phyloP scores from a whole-genome alignment of 2,797 vertebrate genomes.

The Orestias chungarensis region DNA sequence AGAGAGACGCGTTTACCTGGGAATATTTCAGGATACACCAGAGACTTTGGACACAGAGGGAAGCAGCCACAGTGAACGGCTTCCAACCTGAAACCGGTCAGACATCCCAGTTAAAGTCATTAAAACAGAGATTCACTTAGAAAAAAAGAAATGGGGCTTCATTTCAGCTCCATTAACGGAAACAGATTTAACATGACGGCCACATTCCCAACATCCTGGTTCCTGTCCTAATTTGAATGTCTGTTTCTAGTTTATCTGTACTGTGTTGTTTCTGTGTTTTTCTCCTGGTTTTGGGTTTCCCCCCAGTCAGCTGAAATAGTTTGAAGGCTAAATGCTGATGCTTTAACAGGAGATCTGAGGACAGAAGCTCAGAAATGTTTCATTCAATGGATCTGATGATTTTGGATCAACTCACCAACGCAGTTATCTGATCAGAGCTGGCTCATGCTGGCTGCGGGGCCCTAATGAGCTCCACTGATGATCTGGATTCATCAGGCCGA shows the following conservation, averaged over 20 bases:
- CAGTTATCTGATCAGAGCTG: neutral
- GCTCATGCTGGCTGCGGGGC: neutral
- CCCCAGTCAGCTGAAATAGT: neutral
- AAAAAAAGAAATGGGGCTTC: neutral
- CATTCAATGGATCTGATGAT: neutral
- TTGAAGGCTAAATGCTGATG: neutral
- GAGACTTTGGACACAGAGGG: slow-evolving; percentile 91
- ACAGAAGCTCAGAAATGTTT: neutral
- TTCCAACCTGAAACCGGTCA: slow-evolving; percentile 79
- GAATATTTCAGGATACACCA: slow-evolving; percentile 97
- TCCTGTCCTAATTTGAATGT: neutral
- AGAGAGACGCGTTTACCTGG: slow-evolving; percentile 82
- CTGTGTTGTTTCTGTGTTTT: neutral
- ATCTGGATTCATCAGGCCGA: slow-evolving; percentile 7
- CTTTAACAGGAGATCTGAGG: neutral
- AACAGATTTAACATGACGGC: neutral
- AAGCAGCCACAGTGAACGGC: slow-evolving; percentile 95
- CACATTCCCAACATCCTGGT: neutral
- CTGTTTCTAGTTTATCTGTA: neutral
- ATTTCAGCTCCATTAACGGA: neutral
- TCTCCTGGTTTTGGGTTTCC: neutral
- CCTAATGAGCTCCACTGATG: neutral
- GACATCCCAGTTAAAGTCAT: neutral
- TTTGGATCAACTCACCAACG: neutral
- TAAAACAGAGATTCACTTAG: neutral